Evolutionary conservation across 2,113 vertebrate genomes (phyloP), one percentile per base, ranked within the genome.

Genomic region (Craseonycteris thonglongyai): DNA sequence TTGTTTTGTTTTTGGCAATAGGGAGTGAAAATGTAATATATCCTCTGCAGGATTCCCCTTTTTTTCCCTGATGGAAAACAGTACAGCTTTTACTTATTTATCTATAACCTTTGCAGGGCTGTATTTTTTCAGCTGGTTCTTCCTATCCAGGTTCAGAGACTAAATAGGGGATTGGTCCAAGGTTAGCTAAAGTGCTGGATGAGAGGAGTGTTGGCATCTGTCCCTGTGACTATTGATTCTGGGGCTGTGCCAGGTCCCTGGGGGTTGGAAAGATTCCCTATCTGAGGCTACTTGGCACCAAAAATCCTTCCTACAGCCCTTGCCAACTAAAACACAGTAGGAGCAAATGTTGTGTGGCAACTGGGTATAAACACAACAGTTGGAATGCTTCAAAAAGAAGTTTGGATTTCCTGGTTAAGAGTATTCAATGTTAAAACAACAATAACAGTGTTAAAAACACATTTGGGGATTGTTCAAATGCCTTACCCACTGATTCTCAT

Each of bases 381-480:
- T 96, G 96, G 96, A 97, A 97, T 65, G 90, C 90, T 92, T 96
- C 95, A 97, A 93, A 97, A 97, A 97, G 92, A 96, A 97, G 92
- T 90, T 68, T 96, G 96, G 95, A 96, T 97, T 97, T 97, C 95
- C 97, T 97, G 96, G 94, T 88, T 96, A 96, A 97, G 93, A 96
- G 96, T 97, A 97, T 96, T 97, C 97, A 97, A 97, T 97, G 93
- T 95, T 97, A 97, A 97, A 97, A 97, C 95, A 97, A 97, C 96
- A 97, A 96, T 97, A 97, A 97, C 95, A 96, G 94, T 94, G 96
- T 97, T 97, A 96, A 97, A 95, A 97, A 96, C 96, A 97, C 97
- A 86, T 97, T 95, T 96, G 96, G 96, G 96, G 95, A 94, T 97
- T 97, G 95, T 96, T 97, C 94, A 95, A 96, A 84, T 82, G 96